Evolutionary conservation across 2,113 vertebrate species (phyloP).

Genomic region (Hippoglossus stenolepis): DNA sequence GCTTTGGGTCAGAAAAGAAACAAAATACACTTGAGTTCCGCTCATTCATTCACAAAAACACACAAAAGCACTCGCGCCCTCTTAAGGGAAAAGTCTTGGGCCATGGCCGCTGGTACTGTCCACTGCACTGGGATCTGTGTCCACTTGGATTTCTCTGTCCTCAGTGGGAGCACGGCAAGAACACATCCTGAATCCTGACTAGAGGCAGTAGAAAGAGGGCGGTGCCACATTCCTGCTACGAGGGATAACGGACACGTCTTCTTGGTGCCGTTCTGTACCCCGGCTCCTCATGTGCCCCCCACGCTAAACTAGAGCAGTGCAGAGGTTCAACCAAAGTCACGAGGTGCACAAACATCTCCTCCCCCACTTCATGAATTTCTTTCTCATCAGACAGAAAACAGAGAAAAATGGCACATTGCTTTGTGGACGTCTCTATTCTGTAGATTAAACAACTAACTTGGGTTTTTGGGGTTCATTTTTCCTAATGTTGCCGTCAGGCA

Average conservation of each 20-base stretch:
- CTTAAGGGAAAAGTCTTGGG: slow-evolving; percentile 16
- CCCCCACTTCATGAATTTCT: not conserved
- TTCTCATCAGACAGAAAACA: slow-evolving; percentile 27
- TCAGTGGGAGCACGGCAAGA: slow-evolving; percentile 23
- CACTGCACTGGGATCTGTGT: not conserved
- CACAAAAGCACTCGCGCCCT: slow-evolving; percentile 15
- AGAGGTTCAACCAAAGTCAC: slow-evolving; percentile 8
- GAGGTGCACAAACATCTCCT: not conserved
- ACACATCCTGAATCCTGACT: not conserved
- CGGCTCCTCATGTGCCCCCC: not conserved
- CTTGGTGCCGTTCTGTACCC: not conserved
- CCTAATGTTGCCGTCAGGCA: slow-evolving; percentile 29
- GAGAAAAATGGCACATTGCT: slow-evolving; percentile 72
- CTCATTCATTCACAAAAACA: slow-evolving; percentile 38
- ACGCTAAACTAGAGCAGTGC: slow-evolving; percentile 6
- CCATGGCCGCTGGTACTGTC: not conserved
- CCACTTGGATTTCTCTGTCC: not conserved
- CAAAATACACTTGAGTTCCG: slow-evolving; percentile 8
- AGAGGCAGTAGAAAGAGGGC: slow-evolving; percentile 31
- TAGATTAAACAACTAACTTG: slow-evolving; percentile 15
- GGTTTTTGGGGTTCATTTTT: slow-evolving; percentile 36
- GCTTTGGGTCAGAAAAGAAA: slow-evolving; percentile 38
- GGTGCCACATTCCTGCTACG: slow-evolving; percentile 4
- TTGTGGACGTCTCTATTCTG: slow-evolving; percentile 44
- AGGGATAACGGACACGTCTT: not conserved